phyloP scores from a whole-genome alignment of 2,888 invertebrate genomes.

The Melolontha melolontha region DNA sequence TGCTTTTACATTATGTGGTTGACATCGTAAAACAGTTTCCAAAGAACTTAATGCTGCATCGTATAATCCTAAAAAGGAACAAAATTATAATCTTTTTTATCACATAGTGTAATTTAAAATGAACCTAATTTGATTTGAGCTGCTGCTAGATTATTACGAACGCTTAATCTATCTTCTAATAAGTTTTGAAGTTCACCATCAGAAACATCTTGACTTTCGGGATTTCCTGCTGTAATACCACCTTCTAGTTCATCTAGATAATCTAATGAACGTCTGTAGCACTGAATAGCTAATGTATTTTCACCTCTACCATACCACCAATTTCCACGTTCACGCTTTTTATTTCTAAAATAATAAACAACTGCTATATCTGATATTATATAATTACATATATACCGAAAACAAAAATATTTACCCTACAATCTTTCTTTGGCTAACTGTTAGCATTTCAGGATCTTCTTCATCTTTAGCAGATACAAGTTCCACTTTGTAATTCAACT shows the following conservation, averaged over 20 bases:
- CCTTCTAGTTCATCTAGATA: slow-evolving; percentile 81
- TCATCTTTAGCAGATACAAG: slow-evolving; percentile 77
- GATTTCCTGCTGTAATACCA: slow-evolving; percentile 71
- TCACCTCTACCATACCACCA: slow-evolving; percentile 91
- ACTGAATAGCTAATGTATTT: slow-evolving; percentile 83
- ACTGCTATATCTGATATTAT: background rate
- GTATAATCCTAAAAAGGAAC: slow-evolving; percentile 68
- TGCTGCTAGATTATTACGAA: slow-evolving; percentile 93
- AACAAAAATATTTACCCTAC: slow-evolving; percentile 74
- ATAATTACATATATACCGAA: background rate
- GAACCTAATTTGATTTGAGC: slow-evolving; percentile 90
- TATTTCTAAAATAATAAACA: slow-evolving; percentile 67
- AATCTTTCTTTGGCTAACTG: slow-evolving; percentile 76
- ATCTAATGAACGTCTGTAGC: slow-evolving; percentile 87
- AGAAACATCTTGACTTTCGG: slow-evolving; percentile 65
- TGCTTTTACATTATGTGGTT: slow-evolving; percentile 92
- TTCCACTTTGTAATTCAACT: slow-evolving; percentile 78
- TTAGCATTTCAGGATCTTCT: slow-evolving; percentile 75
- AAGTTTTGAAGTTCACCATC: slow-evolving; percentile 74
- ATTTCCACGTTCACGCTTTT: slow-evolving; percentile 88
- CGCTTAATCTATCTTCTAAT: slow-evolving; percentile 83
- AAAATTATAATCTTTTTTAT: background rate
- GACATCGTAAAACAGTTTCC: slow-evolving; percentile 83
- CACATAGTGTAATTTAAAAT: background rate
- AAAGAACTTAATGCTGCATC: slow-evolving; percentile 88